Evolutionary conservation across 1,140 invertebrate genomes (phyloP).

Genomic region (Drosophila sulfurigaster): DNA sequence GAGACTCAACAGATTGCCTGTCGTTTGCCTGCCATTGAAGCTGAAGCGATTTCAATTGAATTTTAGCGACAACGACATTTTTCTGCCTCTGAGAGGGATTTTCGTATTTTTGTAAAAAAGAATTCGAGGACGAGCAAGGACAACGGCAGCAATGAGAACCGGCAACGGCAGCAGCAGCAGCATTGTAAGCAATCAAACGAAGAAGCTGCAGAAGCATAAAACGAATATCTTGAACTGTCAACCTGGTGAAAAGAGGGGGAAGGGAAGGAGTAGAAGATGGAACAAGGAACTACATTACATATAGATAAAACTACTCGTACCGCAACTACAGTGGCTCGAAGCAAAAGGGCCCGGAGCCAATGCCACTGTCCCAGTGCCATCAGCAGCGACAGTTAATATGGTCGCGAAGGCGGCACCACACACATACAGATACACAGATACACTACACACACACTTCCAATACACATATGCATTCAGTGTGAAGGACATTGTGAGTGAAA

Average conservation of each 20-base stretch:
- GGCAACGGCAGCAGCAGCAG: background rate
- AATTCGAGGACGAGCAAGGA: conserved; percentile 39
- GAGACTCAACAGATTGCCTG: conserved; percentile 80
- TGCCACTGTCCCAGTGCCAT: conserved; percentile 21
- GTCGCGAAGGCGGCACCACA: conserved; percentile 28
- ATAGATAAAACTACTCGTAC: conserved; percentile 70
- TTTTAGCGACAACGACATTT: conserved; percentile 70
- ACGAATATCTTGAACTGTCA: conserved; percentile 66
- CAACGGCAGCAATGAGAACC: conserved; percentile 20
- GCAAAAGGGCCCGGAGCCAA: conserved; percentile 11
- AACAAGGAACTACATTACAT: conserved; percentile 27
- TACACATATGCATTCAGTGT: conserved; percentile 56
- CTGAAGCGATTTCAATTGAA: conserved; percentile 81
- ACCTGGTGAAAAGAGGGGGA: background rate
- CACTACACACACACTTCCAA: conserved; percentile 13
- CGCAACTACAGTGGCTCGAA: conserved; percentile 11
- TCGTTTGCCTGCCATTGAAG: conserved; percentile 77
- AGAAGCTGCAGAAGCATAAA: conserved; percentile 29
- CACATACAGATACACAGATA: conserved; percentile 10
- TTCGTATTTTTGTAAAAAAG: conserved; percentile 60
- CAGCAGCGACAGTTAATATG: conserved; percentile 61
- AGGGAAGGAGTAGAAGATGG: background rate
- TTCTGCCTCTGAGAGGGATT: conserved; percentile 62
- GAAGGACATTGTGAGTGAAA: conserved; percentile 74
- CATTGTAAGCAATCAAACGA: conserved; percentile 69